These are phyloP conservation scores for Mnemiopsis leidyi DNA, from an alignment of 37 sponge, comb jelly and placozoan genomes.

Conservation along the genomic window DNA sequence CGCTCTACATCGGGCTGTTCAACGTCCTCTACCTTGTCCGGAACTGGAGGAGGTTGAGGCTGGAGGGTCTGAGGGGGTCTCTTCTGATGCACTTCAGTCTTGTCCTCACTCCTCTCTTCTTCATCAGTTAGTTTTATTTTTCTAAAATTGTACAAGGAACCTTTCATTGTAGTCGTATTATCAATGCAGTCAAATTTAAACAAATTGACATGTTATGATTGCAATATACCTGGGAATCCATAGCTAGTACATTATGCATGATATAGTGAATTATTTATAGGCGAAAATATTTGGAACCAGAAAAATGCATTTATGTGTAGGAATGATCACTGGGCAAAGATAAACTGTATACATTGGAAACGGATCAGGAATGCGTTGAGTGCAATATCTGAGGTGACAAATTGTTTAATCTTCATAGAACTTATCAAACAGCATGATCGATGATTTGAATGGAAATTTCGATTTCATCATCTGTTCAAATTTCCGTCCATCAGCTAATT, in stretches of 20 bases:
- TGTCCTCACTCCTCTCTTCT: not conserved
- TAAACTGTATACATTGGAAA: not conserved
- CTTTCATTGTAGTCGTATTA: no score
- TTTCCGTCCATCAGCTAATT: no score
- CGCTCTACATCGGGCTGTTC: not conserved
- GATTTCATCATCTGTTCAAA: no score
- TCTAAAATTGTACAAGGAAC: no score
- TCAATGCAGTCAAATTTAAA: no score
- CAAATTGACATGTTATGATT: no score
- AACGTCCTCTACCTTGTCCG: not conserved
- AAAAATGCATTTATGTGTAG: not conserved
- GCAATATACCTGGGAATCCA: no score
- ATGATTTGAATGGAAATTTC: no score
- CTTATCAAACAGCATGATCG: no score
- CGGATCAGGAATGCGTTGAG: not conserved
- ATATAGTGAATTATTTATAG: not conserved
- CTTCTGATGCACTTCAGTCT: not conserved
- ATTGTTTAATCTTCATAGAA: no score
- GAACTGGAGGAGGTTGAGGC: not conserved
- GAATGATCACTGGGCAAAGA: not conserved
- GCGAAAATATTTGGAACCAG: not conserved
- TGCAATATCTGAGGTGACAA: not conserved
- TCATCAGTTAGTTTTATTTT: not conserved
- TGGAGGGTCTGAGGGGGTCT: not conserved
- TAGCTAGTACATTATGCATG: no score